phyloP scores from a whole-genome alignment of 2,797 vertebrate genomes.

The Peromyscus melanophrys region DNA sequence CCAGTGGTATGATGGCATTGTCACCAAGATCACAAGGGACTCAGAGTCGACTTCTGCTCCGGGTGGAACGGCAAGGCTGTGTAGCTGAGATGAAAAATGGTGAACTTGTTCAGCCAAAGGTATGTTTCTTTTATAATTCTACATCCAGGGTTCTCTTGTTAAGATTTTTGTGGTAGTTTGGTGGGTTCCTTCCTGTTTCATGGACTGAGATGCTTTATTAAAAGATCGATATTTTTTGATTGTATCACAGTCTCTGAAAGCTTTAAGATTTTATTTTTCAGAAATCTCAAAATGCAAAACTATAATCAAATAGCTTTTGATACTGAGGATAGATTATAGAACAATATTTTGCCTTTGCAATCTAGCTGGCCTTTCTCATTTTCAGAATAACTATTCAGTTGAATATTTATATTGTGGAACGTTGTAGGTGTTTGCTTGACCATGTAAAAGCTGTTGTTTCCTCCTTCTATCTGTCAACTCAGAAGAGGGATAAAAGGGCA shows the following conservation, averaged over 20 bases:
- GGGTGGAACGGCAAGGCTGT: slow-evolving; percentile 85
- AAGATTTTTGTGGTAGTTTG: slow-evolving; percentile 1
- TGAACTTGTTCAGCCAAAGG: slow-evolving; percentile 87
- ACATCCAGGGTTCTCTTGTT: slow-evolving; percentile 59
- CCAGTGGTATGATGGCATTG: slow-evolving; percentile 87
- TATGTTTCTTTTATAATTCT: slow-evolving; percentile 85
- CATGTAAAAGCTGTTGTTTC: not conserved
- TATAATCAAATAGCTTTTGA: slow-evolving; percentile 59
- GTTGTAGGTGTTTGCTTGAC: slow-evolving; percentile 37
- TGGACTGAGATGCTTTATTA: slow-evolving; percentile 67
- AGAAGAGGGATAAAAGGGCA: not conserved
- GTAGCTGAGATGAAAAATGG: slow-evolving; percentile 82
- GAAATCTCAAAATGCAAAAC: slow-evolving; percentile 66
- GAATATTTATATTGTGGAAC: not conserved
- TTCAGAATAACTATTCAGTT: slow-evolving; percentile 37
- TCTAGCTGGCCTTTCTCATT: not conserved
- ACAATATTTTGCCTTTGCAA: slow-evolving; percentile 1
- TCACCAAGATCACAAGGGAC: slow-evolving; percentile 88
- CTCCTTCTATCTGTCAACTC: slow-evolving; percentile 50
- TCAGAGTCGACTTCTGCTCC: slow-evolving; percentile 85
- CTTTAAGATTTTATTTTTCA: not conserved
- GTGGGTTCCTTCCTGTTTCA: slow-evolving; percentile 57
- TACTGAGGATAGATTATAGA: slow-evolving; percentile 4
- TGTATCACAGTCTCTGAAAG: slow-evolving; percentile 50
- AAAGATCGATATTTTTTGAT: slow-evolving; percentile 63